Evolutionary conservation across 1,140 invertebrate genomes (phyloP).

Genomic region (Glossosoma conforme): DNA sequence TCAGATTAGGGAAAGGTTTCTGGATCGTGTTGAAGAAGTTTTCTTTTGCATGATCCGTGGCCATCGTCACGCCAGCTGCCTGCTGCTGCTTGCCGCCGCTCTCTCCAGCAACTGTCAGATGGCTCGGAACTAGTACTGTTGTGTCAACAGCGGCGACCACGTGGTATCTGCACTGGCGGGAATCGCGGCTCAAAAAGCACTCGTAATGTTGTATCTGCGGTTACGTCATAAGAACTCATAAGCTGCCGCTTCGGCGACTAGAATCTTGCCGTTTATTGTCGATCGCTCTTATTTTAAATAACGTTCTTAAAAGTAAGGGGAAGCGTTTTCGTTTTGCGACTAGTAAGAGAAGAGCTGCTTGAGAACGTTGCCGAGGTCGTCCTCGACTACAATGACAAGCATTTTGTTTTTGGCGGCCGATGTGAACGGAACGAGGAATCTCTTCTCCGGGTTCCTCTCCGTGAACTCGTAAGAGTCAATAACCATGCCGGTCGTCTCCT

Average conservation of each 20-base stretch:
- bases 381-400: constrained; percentile 51
- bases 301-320: constrained; percentile 22
- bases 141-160: no score
- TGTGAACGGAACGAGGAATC: constrained; percentile 53
- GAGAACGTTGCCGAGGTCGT: constrained; percentile 53
- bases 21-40: constrained; percentile 32
- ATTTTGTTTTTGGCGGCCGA: constrained; percentile 46
- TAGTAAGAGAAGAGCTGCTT: constrained; percentile 51
- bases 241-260: no score
- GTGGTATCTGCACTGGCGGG: no score
- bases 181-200: no score
- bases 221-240: background rate
- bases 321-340: no score
- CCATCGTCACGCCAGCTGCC: no score
- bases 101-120: no score
- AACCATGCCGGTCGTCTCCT: constrained; percentile 56
- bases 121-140: no score
- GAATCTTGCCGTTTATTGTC: constrained; percentile 32
- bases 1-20: constrained; percentile 45
- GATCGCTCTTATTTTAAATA: constrained; percentile 26
- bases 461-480: constrained; percentile 64
- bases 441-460: constrained; percentile 49
- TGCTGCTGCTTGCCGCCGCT: background rate
- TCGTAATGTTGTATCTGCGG: no score
- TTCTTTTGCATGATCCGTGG: no score